Percentiles rank a stretch among this genome's conserved stretches.
Evolutionary conservation across 2,797 vertebrate genomes (phyloP).

Genomic region (Oreortyx pictus): DNA sequence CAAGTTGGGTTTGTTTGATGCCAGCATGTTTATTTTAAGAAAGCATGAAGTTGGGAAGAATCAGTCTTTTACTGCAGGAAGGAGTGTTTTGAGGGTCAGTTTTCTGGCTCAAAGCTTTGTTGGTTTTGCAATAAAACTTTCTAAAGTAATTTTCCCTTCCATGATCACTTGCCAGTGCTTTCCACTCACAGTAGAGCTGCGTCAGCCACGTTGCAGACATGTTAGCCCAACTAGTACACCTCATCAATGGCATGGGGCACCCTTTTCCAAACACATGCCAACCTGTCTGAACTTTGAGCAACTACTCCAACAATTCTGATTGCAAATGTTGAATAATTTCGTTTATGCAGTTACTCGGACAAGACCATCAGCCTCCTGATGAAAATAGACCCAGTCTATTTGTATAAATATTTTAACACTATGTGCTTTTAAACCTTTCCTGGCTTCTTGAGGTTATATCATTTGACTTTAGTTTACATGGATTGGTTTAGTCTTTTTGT

Average conservation of each 20-base stretch:
- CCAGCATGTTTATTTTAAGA: conserved; percentile 39
- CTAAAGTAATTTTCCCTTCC: background rate
- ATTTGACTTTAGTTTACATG: background rate
- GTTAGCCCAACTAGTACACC: accelerated
- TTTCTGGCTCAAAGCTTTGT: background rate
- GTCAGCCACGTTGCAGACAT: accelerated
- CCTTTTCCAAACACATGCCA: background rate
- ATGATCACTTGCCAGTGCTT: background rate
- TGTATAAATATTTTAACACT: background rate
- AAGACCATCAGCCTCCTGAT: background rate
- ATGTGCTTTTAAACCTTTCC: background rate
- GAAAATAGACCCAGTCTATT: background rate
- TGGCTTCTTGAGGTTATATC: background rate
- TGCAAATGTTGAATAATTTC: background rate
- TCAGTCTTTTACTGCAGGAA: background rate
- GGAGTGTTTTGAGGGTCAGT: background rate
- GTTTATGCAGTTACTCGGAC: background rate
- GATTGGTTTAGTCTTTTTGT: background rate
- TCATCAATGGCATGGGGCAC: accelerated
- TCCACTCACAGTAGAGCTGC: background rate
- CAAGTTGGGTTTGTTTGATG: background rate
- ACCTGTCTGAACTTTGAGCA: accelerated
- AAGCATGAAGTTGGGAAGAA: background rate
- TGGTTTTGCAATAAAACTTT: background rate
- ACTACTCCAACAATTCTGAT: background rate